Evolutionary conservation across 2,797 vertebrate genomes (phyloP), one percentile per base, ranked within the genome.

Genomic region (Petrocephalus sullivani): DNA sequence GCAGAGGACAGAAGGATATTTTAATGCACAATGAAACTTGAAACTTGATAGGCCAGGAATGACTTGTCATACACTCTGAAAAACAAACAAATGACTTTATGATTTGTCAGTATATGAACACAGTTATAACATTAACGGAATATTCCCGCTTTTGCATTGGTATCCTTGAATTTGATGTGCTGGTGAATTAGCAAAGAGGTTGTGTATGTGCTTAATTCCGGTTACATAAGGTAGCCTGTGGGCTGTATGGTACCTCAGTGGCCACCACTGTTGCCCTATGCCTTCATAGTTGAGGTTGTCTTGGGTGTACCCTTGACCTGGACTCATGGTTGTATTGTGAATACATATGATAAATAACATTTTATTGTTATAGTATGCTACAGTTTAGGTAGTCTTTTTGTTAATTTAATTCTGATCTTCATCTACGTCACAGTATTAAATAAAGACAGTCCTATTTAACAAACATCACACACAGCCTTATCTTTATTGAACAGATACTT

Each of bases 11-110:
- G 67, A 75, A 16, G 33, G 28, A 71, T 41, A 41, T 75, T 75
- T 75, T 41, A 75, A 14, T 41, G 12, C 12, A 75, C 33, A 75
- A 4, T 14, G 16, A 75, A 41, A 33, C 33, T 37, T 75, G 67
- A 75, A 71, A 37, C 64, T 28, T 37, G 4, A 16, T 37, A 37
- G 33, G 37, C 46, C 49, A 33, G 56, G 37, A 58, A 89, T 85
- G 87, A 89, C 89, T 89, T 87, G 90, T 92, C 87, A 92, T 83
- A 67, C 87, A 90, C 71, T 90, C 87, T 92, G 89, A 88, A 91
- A 91, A 92, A 90, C 90, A 91, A 92, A 92, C 89, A 91, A 87
- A 91, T 91, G 87, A 92, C 92, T 93, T 92, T 93, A 94, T 92
- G 90, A 94, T 41, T 75, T 75, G 33, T 75, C 67, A 2, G 67